Conservation (phyloP, 2,113 vertebrate genomes). For the Laterallus jamaicensis region DNA sequence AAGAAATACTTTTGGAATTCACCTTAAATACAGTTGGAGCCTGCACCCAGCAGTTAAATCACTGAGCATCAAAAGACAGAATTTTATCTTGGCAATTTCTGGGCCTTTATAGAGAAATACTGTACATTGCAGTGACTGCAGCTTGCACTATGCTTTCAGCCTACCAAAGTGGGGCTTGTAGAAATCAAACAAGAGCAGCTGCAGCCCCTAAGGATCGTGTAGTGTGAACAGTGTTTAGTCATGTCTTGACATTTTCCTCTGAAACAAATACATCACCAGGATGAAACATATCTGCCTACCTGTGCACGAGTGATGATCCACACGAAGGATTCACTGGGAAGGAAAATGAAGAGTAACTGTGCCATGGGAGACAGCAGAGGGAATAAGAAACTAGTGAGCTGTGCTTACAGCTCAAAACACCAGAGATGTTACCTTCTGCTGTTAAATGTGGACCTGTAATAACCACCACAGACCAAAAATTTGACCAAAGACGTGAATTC, state of each 20-base stretch:
- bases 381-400: background rate
- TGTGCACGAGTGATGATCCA: background rate
- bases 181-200: background rate
- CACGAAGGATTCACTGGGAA: background rate
- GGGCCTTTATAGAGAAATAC: background rate
- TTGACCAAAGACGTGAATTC: background rate
- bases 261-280: background rate
- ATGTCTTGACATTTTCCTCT: background rate
- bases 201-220: background rate
- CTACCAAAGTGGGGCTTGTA: background rate
- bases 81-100: background rate
- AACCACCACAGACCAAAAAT: background rate
- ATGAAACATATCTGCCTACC: background rate
- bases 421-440: background rate
- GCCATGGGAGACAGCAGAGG: background rate
- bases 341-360: background rate
- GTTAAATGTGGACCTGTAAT: background rate
- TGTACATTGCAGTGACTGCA: background rate
- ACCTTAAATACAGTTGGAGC: background rate
- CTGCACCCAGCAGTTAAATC: background rate
- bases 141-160: background rate
- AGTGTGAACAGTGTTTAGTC: background rate
- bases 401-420: background rate
- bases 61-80: background rate
- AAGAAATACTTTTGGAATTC: background rate